Conservation (phyloP, 1,140 invertebrate species). For the Homalodisca vitripennis region DNA sequence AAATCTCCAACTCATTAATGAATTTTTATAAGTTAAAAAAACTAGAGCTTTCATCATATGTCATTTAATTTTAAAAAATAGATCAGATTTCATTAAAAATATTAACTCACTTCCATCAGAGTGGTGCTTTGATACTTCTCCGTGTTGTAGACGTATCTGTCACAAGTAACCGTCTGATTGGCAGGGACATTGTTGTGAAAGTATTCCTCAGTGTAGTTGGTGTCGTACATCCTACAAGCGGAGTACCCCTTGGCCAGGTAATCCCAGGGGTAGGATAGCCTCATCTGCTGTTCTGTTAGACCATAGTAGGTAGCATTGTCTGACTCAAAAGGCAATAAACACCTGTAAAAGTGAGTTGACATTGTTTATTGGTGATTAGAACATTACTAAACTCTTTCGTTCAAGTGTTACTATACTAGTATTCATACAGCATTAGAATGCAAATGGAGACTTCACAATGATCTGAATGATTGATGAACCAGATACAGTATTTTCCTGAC, state of each 20-base stretch:
- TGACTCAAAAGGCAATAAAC: conserved; percentile 58
- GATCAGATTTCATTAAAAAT: too few species aligned
- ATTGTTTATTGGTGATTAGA: too few species aligned
- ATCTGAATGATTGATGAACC: too few species aligned
- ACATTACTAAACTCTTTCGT: too few species aligned
- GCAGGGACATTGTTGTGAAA: conserved; percentile 40
- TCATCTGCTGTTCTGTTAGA: conserved; percentile 39
- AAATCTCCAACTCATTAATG: too few species aligned
- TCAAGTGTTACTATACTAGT: too few species aligned
- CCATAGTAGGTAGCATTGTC: conserved; percentile 52
- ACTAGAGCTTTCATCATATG: too few species aligned
- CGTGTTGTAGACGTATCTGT: conserved; percentile 60
- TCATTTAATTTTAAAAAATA: too few species aligned
- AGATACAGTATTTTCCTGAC: too few species aligned
- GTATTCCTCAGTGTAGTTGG: conserved; percentile 46
- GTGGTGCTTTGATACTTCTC: conserved; percentile 59
- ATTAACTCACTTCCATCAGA: conserved; percentile 61
- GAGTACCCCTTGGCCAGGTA: conserved; percentile 49
- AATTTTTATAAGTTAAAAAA: too few species aligned
- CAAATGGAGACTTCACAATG: too few species aligned
- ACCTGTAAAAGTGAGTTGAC: conserved; percentile 51
- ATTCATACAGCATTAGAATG: too few species aligned
- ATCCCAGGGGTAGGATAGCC: conserved; percentile 55
- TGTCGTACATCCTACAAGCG: conserved; percentile 51
- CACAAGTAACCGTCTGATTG: conserved; percentile 49